phyloP scores from a whole-genome alignment of 2,113 vertebrate genomes.

The Hippocampus zosterae region DNA sequence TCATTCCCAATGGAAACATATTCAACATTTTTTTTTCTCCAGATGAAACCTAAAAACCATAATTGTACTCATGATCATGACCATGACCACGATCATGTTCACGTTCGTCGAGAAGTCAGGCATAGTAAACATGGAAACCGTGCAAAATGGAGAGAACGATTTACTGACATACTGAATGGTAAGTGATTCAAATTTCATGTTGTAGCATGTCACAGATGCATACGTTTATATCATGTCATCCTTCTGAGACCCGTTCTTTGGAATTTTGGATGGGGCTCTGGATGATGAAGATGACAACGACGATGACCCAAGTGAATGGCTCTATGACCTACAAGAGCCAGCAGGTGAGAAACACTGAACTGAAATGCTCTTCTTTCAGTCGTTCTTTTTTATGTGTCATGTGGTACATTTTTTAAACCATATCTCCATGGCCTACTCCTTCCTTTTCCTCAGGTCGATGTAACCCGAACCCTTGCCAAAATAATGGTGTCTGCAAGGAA shows the following conservation, averaged over 20 bases:
- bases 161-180: constrained; percentile 44
- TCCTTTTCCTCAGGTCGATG: constrained; percentile 54
- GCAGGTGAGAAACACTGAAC: constrained; percentile 42
- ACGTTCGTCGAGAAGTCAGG: background rate
- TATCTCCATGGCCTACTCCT: background rate
- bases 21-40: background rate
- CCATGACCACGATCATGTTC: background rate
- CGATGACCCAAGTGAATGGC: constrained; percentile 56
- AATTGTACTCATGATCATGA: background rate
- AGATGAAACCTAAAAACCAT: constrained; percentile 39
- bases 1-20: background rate
- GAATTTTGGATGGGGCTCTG: background rate
- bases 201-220: background rate
- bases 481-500: constrained; percentile 63
- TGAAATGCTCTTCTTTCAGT: background rate
- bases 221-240: background rate
- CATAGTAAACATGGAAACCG: background rate
- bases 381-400: background rate
- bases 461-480: constrained; percentile 65
- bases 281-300: constrained; percentile 48
- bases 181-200: background rate
- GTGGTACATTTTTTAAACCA: background rate
- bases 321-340: constrained; percentile 54
- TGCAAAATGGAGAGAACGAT: background rate
- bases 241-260: constrained; percentile 42